Conservation (phyloP, 2,888 invertebrate genomes). For the Hyposoter dolosus region DNA sequence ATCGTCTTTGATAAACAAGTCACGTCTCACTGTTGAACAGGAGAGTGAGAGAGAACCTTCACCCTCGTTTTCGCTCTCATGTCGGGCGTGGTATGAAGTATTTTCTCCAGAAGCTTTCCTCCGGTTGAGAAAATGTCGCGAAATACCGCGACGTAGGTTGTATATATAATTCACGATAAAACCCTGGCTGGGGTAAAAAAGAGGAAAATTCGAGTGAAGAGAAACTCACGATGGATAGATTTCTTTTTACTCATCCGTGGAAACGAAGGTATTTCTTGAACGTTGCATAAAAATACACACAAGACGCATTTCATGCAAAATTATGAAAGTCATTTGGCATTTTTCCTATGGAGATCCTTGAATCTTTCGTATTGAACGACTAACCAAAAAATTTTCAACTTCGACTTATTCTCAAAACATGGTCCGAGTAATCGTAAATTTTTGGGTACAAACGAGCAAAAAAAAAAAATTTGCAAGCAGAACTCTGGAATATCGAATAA, state of each 20-base stretch:
- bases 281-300: not conserved
- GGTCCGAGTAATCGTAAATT: too few relatives aligned
- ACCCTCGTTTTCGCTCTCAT: constrained; percentile 62
- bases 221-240: constrained; percentile 54
- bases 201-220: constrained; percentile 59
- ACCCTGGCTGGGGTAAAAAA: constrained; percentile 31
- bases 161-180: constrained; percentile 39
- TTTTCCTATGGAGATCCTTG: not conserved
- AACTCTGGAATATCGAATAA: not conserved
- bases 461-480: not conserved
- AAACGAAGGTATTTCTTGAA: constrained; percentile 45
- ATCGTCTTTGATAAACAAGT: constrained; percentile 41
- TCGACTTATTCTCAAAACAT: not conserved
- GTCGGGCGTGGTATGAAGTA: constrained; percentile 43
- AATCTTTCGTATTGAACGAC: not conserved
- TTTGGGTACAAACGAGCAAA: too few relatives aligned
- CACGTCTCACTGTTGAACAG: constrained; percentile 48
- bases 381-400: not conserved
- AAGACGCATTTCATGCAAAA: constrained; percentile 11
- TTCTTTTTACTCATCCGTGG: constrained; percentile 40
- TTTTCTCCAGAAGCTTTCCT: constrained; percentile 51
- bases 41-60: constrained; percentile 33
- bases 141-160: constrained; percentile 52
- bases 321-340: not conserved
- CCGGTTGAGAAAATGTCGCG: constrained; percentile 61